Evolutionary conservation across 2,888 invertebrate genomes (phyloP).

Genomic region (Tipula confusa): DNA sequence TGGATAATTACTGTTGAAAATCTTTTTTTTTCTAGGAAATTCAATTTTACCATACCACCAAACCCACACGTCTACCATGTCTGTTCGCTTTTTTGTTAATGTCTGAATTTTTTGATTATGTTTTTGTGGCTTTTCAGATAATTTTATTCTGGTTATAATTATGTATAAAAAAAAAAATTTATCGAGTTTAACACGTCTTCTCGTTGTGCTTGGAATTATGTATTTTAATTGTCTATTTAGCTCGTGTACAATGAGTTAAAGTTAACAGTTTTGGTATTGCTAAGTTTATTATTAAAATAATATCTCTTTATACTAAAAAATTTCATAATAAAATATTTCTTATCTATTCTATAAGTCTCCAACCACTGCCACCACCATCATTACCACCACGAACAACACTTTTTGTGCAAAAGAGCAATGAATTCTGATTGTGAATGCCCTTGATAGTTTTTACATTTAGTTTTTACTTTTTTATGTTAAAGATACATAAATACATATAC

Average conservation of each 20-base stretch:
- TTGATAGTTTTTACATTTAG: neutral
- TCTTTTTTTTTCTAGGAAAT: neutral
- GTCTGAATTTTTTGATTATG: neutral
- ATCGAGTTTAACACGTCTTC: too few relatives aligned
- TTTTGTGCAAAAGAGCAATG: neutral
- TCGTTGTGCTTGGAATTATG: too few relatives aligned
- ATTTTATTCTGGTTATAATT: neutral
- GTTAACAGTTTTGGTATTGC: too few relatives aligned
- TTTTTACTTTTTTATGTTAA: neutral
- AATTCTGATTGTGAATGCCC: neutral
- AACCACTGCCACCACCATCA: too few relatives aligned
- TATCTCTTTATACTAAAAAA: too few relatives aligned
- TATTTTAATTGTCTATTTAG: too few relatives aligned
- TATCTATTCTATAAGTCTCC: too few relatives aligned
- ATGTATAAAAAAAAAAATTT: too few relatives aligned
- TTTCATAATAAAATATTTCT: too few relatives aligned
- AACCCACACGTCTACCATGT: neutral
- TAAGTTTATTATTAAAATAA: too few relatives aligned
- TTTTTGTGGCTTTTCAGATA: neutral
- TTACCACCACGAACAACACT: neutral
- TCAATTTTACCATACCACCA: neutral
- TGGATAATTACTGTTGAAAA: conserved; percentile 3
- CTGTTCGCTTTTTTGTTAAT: neutral
- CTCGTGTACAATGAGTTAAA: too few relatives aligned
- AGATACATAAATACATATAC: neutral